Conservation (phyloP, 1,140 invertebrate species). For the Nephila pilipes region DNA sequence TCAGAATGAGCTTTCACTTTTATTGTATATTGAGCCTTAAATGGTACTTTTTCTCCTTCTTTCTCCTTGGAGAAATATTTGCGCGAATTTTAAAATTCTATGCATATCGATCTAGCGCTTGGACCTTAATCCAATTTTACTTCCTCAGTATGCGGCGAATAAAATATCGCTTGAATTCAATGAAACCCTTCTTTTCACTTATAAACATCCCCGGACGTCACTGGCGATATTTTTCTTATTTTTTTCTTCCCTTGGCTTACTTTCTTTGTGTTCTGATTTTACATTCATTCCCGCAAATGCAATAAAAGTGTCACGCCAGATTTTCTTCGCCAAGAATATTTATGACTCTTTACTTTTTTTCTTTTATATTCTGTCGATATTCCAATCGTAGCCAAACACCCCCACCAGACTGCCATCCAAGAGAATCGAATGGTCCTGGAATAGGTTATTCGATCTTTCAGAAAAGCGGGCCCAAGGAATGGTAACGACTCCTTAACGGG, state of each 20-base stretch:
- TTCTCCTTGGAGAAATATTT: conserved; percentile 17
- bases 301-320: conserved; percentile 54
- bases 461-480: background rate
- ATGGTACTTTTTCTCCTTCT: background rate
- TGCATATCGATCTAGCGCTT: background rate
- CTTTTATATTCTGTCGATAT: conserved; percentile 44
- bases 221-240: background rate
- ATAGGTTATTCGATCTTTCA: conserved; percentile 39
- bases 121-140: conserved; percentile 41
- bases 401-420: background rate
- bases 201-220: conserved; percentile 34
- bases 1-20: background rate
- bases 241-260: background rate
- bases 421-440: conserved; percentile 30
- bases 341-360: conserved; percentile 11
- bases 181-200: conserved; percentile 38
- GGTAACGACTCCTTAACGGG: conserved; percentile 45
- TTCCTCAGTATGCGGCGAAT: background rate
- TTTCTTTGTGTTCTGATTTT: conserved; percentile 40
- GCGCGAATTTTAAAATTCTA: conserved; percentile 22
- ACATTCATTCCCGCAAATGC: conserved; percentile 57
- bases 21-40: background rate
- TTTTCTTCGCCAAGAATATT: conserved; percentile 52
- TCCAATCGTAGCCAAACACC: conserved; percentile 19
- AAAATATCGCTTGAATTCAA: conserved; percentile 30